Percentiles rank a stretch among this genome's conserved stretches.
These are phyloP conservation scores for Riparia riparia DNA, from an alignment of 2,113 vertebrate species.

Conservation along the genomic window DNA sequence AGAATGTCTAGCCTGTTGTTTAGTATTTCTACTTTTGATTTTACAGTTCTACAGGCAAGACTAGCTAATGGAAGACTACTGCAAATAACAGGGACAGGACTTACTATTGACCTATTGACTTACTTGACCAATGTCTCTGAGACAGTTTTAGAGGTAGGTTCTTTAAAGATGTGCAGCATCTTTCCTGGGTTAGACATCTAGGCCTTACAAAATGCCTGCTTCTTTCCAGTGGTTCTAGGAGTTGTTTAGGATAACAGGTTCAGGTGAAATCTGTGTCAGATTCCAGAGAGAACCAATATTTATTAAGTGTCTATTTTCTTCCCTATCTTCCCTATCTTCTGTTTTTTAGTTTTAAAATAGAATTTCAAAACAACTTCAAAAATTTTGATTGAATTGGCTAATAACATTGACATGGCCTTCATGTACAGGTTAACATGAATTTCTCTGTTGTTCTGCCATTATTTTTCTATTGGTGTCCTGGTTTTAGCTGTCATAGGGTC, in stretches of 20 bases:
- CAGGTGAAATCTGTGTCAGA: background rate
- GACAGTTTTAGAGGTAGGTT: background rate
- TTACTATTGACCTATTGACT: no score
- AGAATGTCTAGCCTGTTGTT: background rate
- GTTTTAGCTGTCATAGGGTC: background rate
- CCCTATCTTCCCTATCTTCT: background rate
- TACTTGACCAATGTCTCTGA: background rate
- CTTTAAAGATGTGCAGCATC: background rate
- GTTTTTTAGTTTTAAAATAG: background rate
- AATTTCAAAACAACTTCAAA: background rate
- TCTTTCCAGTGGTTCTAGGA: background rate
- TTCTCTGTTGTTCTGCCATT: background rate
- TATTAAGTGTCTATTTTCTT: background rate
- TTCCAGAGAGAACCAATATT: background rate
- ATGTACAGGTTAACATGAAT: background rate
- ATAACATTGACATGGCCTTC: background rate
- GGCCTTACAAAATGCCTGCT: background rate
- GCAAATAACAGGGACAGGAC: background rate
- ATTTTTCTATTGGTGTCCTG: background rate
- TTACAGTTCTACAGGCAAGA: background rate
- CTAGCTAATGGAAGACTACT: background rate
- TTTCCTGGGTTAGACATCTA: background rate
- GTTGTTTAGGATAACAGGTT: background rate
- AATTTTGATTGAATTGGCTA: background rate
- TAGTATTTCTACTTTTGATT: background rate